Conservation (phyloP, 2,797 vertebrate species). For the Epinephelus coioides region DNA sequence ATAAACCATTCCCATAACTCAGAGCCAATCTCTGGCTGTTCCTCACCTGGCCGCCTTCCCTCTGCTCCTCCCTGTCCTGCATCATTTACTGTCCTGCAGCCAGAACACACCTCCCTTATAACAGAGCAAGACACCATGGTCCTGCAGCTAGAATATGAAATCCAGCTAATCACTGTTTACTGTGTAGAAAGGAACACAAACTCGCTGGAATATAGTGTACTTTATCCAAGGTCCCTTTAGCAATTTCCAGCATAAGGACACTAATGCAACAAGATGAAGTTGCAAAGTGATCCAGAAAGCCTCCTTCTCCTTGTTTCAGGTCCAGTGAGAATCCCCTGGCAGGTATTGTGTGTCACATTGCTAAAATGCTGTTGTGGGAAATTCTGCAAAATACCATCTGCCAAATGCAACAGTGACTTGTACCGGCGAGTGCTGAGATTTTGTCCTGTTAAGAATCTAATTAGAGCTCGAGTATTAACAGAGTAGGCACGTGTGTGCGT, state of each 20-base stretch:
- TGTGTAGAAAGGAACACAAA: conserved; percentile 15
- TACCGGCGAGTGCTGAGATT: conserved; percentile 1
- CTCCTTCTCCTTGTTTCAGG: conserved; percentile 19
- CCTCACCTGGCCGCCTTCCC: background rate
- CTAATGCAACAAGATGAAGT: conserved; percentile 50
- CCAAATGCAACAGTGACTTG: conserved; percentile 35
- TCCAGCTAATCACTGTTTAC: conserved; percentile 29
- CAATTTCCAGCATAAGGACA: conserved; percentile 36
- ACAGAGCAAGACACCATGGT: background rate
- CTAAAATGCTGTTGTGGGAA: conserved; percentile 38
- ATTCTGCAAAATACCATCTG: conserved; percentile 37
- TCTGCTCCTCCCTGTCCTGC: background rate
- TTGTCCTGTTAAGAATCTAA: conserved; percentile 32
- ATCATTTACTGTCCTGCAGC: conserved; percentile 24
- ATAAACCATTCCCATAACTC: conserved; percentile 8
- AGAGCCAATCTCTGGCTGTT: conserved; percentile 3
- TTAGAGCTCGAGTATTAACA: conserved; percentile 19
- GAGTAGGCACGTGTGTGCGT: background rate
- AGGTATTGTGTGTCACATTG: conserved; percentile 47
- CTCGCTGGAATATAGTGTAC: background rate
- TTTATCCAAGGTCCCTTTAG: conserved; percentile 45
- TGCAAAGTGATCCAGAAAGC: conserved; percentile 26
- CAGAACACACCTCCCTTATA: conserved; percentile 1
- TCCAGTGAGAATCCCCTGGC: conserved; percentile 41
- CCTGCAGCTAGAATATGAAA: conserved; percentile 11